Base-by-base conservation (phyloP, 2,797 vertebrate genomes). In the Siniperca obscura region DNA sequence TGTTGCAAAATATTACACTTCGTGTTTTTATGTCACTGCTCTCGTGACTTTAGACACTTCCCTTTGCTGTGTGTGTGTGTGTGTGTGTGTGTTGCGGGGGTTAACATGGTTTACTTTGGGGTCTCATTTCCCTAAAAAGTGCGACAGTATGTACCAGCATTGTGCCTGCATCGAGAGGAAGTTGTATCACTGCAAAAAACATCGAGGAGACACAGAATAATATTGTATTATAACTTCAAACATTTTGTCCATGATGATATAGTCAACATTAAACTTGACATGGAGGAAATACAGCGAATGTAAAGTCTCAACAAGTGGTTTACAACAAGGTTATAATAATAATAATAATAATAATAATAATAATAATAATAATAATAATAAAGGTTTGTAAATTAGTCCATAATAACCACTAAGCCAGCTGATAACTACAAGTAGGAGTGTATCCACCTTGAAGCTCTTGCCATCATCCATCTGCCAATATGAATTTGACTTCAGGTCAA, bases 1-100 rank as follows among this genome's bases (percentile, higher is more conserved):
- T 92, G 93, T 95, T 94, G 93, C 91, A 95, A 95, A 95, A 96
- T 94, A 94, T 94, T 93, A 94, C 94, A 95, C 91, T 90, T 91
- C 55, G 85, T 90, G 86, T 92, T 88, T 87, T 86, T 81, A 80
- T 84, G 91, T 92, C 90, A 90, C 86, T 87, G 64, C 69, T 90
- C 73, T 76, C 56, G 84, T 90, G 91, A 93, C 88, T 88, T 84
- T 80, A 75, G 86, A 89, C 76, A 83, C 90, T 90, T 92, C 87
- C 91, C 82, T 93, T 92, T 87, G 88, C 84, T 67, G 80, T 70
- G 83, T 53, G 30, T 82, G 52, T 73, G 55, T 55, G 52, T 69
- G 50, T 86, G 53, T 74, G 70, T 84, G 64, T 77, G 75, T 67
- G 80, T 55, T 55, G 50, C 10, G 53, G 82, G 87, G 83, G 72